These are phyloP conservation scores for Hylyphantes graminicola DNA, from an alignment of 1,140 invertebrate genomes.

Conservation along the genomic window DNA sequence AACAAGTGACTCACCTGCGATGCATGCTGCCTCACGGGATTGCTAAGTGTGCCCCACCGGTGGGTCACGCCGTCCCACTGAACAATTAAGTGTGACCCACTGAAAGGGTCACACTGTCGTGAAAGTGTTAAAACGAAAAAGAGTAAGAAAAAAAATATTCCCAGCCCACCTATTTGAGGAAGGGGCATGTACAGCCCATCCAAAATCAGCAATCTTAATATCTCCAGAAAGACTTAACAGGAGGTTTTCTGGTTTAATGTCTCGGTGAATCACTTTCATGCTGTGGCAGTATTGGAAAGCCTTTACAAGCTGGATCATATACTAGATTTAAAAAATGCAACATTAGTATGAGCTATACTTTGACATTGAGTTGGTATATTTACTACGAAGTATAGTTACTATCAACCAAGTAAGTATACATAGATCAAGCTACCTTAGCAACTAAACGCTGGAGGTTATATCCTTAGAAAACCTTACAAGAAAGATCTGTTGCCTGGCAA, in stretches of 20 bases:
- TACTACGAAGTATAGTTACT: background rate
- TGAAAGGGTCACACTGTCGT: too few relatives aligned
- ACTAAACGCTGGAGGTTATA: too few relatives aligned
- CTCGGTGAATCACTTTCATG: slow-evolving; percentile 74
- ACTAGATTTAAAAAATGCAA: slow-evolving; percentile 61
- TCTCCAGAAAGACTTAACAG: slow-evolving; percentile 67
- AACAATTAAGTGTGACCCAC: too few relatives aligned
- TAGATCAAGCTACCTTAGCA: background rate
- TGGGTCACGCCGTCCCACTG: too few relatives aligned
- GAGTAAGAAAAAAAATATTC: slow-evolving; percentile 23
- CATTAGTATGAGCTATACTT: background rate
- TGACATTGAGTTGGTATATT: background rate
- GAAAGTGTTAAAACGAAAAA: too few relatives aligned
- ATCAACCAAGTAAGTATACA: background rate
- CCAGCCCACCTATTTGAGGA: slow-evolving; percentile 79
- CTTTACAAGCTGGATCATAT: slow-evolving; percentile 70
- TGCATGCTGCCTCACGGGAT: too few relatives aligned
- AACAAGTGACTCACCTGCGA: too few relatives aligned
- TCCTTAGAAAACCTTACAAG: background rate
- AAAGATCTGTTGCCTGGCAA: background rate
- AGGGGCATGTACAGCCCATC: slow-evolving; percentile 71
- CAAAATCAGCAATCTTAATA: slow-evolving; percentile 71
- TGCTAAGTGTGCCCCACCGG: too few relatives aligned
- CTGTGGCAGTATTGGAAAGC: slow-evolving; percentile 74
- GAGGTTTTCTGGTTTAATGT: slow-evolving; percentile 67